phyloP scores from a whole-genome alignment of 2,888 invertebrate species.

The Cryptophagus acutangulus region DNA sequence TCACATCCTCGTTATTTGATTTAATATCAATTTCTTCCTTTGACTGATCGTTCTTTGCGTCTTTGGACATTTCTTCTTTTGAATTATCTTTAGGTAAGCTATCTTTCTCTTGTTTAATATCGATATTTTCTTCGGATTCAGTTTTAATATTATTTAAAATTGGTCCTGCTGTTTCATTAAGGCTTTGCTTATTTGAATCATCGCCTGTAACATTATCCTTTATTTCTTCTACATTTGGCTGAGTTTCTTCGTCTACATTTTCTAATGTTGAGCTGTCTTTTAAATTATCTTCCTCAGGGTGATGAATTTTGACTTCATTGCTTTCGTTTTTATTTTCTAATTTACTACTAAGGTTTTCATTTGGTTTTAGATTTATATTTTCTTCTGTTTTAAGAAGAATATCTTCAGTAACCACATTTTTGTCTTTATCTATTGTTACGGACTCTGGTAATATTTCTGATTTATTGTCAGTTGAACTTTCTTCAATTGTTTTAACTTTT shows the following conservation, averaged over 20 bases:
- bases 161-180: too few relatives aligned
- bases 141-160: background rate
- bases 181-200: constrained; percentile 1
- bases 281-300: constrained; percentile 1
- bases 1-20: background rate
- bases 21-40: background rate
- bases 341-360: too few relatives aligned
- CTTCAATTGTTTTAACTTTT: too few relatives aligned
- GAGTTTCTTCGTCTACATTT: constrained; percentile 1
- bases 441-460: too few relatives aligned
- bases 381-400: too few relatives aligned
- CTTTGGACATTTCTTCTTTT: background rate
- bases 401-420: background rate
- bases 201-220: constrained; percentile 10
- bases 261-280: constrained; percentile 2
- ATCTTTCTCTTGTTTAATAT: constrained; percentile 2
- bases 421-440: background rate
- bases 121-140: constrained; percentile 3
- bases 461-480: too few relatives aligned
- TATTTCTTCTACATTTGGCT: constrained; percentile 5
- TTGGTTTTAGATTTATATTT: background rate
- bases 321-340: background rate
- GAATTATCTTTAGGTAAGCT: background rate
- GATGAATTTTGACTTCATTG: background rate
- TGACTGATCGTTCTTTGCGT: background rate